A percentile compares a stretch with the other conserved stretches of the same genome.
Conservation (phyloP, 2,113 vertebrate species). For the Prochilodus magdalenae region DNA sequence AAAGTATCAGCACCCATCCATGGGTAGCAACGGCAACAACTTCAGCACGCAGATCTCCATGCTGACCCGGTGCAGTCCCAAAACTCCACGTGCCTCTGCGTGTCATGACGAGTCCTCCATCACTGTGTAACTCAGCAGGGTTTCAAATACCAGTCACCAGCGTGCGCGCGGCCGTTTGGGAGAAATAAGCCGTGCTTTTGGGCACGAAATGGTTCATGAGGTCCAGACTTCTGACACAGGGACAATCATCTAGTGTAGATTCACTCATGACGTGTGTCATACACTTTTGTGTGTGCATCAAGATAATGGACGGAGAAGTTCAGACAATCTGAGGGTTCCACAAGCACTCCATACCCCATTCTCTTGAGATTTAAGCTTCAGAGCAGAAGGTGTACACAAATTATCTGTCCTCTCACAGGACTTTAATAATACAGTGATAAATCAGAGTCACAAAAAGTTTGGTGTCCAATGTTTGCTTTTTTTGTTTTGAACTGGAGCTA, state of each 20-base stretch:
- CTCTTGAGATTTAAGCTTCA: slow-evolving; percentile 12
- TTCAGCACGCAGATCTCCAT: slow-evolving; percentile 97
- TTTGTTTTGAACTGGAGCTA: too few species aligned
- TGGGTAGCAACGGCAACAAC: slow-evolving; percentile 94
- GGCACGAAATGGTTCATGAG: background rate
- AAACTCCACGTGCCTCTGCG: slow-evolving; percentile 79
- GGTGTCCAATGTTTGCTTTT: too few species aligned
- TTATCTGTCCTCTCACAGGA: background rate
- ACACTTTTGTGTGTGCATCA: slow-evolving; percentile 17
- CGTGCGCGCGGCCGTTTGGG: background rate
- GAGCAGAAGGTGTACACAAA: background rate
- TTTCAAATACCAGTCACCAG: background rate
- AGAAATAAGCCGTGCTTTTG: background rate
- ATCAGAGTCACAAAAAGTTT: too few species aligned
- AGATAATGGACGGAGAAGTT: background rate
- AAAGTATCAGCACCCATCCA: slow-evolving; percentile 95
- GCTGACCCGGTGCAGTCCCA: slow-evolving; percentile 96
- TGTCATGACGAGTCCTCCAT: slow-evolving; percentile 72
- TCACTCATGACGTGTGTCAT: slow-evolving; percentile 17
- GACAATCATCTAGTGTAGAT: slow-evolving; percentile 31
- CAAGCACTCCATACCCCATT: slow-evolving; percentile 29
- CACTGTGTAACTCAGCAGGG: slow-evolving; percentile 47
- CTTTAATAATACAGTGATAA: background rate
- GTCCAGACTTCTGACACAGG: background rate
- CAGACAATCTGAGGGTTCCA: slow-evolving; percentile 16